These are phyloP conservation scores for Platycnemis pennipes DNA, from an alignment of 2,888 invertebrate genomes.

Conservation along the genomic window DNA sequence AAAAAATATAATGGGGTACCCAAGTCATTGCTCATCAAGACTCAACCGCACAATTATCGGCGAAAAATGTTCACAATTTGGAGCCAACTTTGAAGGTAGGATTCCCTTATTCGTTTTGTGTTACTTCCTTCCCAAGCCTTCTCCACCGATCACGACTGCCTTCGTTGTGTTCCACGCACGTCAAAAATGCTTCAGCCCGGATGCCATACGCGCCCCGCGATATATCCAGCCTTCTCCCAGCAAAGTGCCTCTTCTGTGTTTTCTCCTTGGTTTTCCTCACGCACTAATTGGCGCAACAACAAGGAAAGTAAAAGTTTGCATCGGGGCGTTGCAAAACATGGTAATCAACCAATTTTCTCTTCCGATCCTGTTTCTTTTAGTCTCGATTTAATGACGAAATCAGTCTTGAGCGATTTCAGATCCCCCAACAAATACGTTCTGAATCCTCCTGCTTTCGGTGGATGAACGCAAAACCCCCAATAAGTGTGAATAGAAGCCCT, in stretches of 20 bases:
- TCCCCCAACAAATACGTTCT: neutral
- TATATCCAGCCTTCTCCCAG: neutral
- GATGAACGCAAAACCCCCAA: too few relatives aligned
- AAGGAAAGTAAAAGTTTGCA: slow-evolving; percentile 56
- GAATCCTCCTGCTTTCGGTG: too few relatives aligned
- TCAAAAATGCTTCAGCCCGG: neutral
- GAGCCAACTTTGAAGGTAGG: too few relatives aligned
- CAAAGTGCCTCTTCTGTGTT: neutral
- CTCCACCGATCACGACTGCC: neutral
- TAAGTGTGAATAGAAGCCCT: too few relatives aligned
- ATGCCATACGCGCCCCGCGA: neutral
- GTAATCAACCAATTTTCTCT: neutral
- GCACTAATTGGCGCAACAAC: slow-evolving; percentile 42
- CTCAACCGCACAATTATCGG: too few relatives aligned
- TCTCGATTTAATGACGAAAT: neutral
- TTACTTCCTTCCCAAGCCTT: neutral
- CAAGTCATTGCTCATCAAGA: too few relatives aligned
- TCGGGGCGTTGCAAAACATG: neutral
- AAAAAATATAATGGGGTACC: too few relatives aligned
- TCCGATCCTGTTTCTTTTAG: neutral
- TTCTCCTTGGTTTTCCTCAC: slow-evolving; percentile 35
- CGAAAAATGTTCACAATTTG: too few relatives aligned
- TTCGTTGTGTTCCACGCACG: neutral
- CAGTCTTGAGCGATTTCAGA: neutral
- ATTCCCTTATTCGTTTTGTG: too few relatives aligned